These are phyloP conservation scores for Redunca redunca DNA, from an alignment of 2,113 vertebrate genomes.

Conservation along the genomic window DNA sequence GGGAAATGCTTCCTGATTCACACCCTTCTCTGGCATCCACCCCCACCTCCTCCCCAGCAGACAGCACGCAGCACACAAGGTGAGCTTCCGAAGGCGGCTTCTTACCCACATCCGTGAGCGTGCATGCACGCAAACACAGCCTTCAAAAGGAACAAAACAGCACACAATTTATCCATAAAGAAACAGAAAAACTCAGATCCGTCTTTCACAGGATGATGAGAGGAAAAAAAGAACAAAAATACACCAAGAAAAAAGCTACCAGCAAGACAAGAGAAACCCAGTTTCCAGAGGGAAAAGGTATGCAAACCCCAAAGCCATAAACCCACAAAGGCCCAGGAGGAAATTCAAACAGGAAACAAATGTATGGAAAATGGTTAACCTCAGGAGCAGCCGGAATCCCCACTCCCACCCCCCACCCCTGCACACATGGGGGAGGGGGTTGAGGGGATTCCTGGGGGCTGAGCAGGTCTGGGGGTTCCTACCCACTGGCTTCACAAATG, in stretches of 20 bases:
- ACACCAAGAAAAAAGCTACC: neutral
- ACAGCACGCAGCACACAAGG: neutral
- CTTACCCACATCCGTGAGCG: neutral
- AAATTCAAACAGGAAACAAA: neutral
- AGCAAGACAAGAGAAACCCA: neutral
- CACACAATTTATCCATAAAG: constrained; percentile 2
- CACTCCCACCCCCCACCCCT: neutral
- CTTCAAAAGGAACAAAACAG: neutral
- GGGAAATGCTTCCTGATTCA: neutral
- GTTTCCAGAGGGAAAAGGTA: neutral
- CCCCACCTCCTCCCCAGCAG: neutral
- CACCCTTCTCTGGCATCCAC: fast-evolving
- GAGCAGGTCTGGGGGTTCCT: neutral
- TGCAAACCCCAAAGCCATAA: neutral
- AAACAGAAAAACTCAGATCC: neutral
- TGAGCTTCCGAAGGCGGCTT: neutral
- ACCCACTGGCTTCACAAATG: neutral
- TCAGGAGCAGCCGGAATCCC: neutral
- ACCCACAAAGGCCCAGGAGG: neutral
- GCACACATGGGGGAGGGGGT: fast-evolving
- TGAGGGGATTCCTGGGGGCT: neutral
- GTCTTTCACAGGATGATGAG: neutral
- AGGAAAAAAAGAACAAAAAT: constrained; percentile 27
- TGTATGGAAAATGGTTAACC: neutral
- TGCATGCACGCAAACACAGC: neutral